Evolutionary conservation across 2,113 vertebrate species (phyloP), one percentile per base, ranked within the genome.

Genomic region (Brienomyrus longianalis): DNA sequence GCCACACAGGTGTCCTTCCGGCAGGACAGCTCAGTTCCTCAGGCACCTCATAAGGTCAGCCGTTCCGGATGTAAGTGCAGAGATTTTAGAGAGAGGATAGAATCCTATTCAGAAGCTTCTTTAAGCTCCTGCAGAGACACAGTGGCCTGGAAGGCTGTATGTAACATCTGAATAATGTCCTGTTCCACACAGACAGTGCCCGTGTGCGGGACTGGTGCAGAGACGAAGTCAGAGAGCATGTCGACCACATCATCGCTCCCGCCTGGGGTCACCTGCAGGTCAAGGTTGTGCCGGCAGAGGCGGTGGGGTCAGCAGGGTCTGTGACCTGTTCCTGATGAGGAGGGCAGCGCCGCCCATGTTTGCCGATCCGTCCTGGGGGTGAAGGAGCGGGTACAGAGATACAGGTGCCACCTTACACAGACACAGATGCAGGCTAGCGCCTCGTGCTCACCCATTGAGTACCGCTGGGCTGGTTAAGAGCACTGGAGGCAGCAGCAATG

Each of bases 221-320:
- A 66, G 5, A 4, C 83, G 3, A 17, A 52, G 31, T 15, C 13
- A 35, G 52, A 90, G 43, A 91, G 89, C 17, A 89, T 48, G 45
- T 92, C 87, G 11, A 86, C 90, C 7, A 90, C 89, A 17, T 87
- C 59, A 83, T 90, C 84, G 9, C 83, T 52, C 4, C 87, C n/a
- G 1, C 89, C 66, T 21, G 86, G 62, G 5, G 83, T 92, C 27
- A 90, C 87, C 43, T 66, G 23, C 13, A 83, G 51, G 3, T 15
- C 83, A 43, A 66, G 83, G 15, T 88, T 86, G 39, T 88, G 86
- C 8, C 87, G 70, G 1, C 27, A 0, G n/a, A 89, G 86, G 7
- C 56, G 2, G 1, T 88, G 70, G 23, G 50, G 39, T 70, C 90
- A 88, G 17, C 70, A 52, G 5, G 1, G 70, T 39, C 15, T 74